These are phyloP conservation scores for Ecliptopera silaceata DNA, from an alignment of 2,888 invertebrate species.

Conservation along the genomic window DNA sequence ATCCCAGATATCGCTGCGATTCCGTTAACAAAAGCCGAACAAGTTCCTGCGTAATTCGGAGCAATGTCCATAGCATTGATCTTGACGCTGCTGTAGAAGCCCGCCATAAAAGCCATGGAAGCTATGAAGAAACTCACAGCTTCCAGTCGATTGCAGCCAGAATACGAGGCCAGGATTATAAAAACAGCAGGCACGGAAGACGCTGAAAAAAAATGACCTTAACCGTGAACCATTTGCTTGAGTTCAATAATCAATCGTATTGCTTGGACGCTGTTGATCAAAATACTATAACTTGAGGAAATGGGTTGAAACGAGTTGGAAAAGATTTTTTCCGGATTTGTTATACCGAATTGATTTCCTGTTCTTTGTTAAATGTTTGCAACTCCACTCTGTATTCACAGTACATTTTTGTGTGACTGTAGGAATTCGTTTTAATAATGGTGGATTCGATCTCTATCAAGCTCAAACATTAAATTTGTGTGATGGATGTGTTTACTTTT, in stretches of 20 bases:
- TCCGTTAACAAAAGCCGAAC: constrained; percentile 86
- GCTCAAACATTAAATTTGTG: too few species aligned
- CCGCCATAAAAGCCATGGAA: constrained; percentile 86
- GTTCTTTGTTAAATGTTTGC: constrained; percentile 1
- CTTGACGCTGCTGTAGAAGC: constrained; percentile 87
- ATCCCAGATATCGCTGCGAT: constrained; percentile 85
- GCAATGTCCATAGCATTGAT: constrained; percentile 86
- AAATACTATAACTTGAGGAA: constrained; percentile 30
- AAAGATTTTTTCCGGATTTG: constrained; percentile 21
- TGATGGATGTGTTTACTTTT: too few species aligned
- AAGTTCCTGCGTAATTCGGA: constrained; percentile 85
- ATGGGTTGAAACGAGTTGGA: constrained; percentile 19
- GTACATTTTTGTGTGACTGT: neutral
- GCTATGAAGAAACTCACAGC: constrained; percentile 83
- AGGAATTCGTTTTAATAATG: too few species aligned
- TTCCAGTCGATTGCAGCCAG: constrained; percentile 79
- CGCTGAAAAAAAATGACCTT: constrained; percentile 70
- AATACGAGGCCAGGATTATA: constrained; percentile 85
- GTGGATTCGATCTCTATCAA: too few species aligned
- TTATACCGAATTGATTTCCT: constrained; percentile 7
- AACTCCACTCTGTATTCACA: neutral
- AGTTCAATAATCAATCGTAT: constrained; percentile 34
- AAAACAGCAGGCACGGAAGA: constrained; percentile 84
- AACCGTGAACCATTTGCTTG: constrained; percentile 40
- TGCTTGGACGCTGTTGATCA: constrained; percentile 29